Conservation (phyloP, 2,797 vertebrate species). For the Trematomus bernacchii region DNA sequence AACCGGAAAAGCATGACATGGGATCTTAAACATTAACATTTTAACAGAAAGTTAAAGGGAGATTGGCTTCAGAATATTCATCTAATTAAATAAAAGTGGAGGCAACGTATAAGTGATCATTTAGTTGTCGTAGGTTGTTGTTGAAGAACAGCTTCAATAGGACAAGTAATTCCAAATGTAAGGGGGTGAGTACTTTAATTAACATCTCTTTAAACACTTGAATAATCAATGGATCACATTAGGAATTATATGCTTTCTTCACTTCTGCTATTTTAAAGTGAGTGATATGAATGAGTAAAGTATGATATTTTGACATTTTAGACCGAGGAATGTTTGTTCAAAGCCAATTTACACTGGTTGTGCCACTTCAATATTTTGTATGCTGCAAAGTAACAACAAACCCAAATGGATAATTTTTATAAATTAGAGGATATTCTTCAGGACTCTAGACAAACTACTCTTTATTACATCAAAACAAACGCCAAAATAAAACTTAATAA, state of each 20-base stretch:
- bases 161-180: too few relatives aligned
- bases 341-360: background rate
- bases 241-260: background rate
- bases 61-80: too few relatives aligned
- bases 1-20: too few relatives aligned
- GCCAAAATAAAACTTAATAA: conserved; percentile 41
- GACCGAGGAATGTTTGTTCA: conserved; percentile 19
- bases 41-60: too few relatives aligned
- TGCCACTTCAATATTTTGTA: background rate
- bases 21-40: too few relatives aligned
- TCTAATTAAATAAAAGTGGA: too few relatives aligned
- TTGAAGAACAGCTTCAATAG: too few relatives aligned
- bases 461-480: conserved; percentile 67
- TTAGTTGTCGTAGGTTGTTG: background rate
- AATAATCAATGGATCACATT: background rate
- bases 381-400: conserved; percentile 7
- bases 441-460: conserved; percentile 23
- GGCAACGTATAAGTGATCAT: background rate
- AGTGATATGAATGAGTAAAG: background rate
- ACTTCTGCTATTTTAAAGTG: background rate
- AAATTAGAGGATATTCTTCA: background rate
- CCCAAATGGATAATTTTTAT: conserved; percentile 7
- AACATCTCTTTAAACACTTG: too few relatives aligned
- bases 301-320: background rate
- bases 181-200: too few relatives aligned